phyloP scores from a whole-genome alignment of 2,797 vertebrate genomes.

The Allobates femoralis region DNA sequence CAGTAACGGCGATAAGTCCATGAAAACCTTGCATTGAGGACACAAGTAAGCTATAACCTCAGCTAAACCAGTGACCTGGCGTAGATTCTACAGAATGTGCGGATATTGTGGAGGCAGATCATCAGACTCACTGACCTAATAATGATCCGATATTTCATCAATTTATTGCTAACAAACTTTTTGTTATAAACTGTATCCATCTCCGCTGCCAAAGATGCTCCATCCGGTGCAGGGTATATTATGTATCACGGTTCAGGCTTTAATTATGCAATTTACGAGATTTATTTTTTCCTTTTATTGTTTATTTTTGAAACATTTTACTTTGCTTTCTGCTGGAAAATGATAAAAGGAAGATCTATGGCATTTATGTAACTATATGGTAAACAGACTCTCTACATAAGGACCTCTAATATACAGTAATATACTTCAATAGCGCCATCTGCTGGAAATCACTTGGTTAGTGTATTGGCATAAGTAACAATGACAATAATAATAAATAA shows the following conservation, averaged over 20 bases:
- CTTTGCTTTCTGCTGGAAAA: neutral
- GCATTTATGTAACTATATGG: neutral
- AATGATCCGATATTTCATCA: neutral
- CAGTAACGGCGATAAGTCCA: conserved; percentile 25
- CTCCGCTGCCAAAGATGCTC: neutral
- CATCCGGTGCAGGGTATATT: neutral
- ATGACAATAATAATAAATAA: too few relatives aligned
- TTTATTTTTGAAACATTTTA: neutral
- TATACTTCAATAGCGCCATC: neutral
- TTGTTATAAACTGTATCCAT: neutral
- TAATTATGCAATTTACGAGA: neutral
- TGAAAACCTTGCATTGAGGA: conserved; percentile 34
- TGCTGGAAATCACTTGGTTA: neutral
- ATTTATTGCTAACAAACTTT: neutral
- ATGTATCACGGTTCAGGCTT: neutral
- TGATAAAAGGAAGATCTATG: neutral
- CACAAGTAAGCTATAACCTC: conserved; percentile 50
- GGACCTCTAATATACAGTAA: too few relatives aligned
- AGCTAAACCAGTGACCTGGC: conserved; percentile 44
- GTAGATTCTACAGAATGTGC: neutral
- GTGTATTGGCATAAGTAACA: neutral
- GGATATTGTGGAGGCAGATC: conserved; percentile 8
- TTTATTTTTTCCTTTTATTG: neutral
- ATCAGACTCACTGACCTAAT: neutral
- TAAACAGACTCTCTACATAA: neutral